phyloP scores from a whole-genome alignment of 1,140 invertebrate genomes.

The Apocrypta bakeri region DNA sequence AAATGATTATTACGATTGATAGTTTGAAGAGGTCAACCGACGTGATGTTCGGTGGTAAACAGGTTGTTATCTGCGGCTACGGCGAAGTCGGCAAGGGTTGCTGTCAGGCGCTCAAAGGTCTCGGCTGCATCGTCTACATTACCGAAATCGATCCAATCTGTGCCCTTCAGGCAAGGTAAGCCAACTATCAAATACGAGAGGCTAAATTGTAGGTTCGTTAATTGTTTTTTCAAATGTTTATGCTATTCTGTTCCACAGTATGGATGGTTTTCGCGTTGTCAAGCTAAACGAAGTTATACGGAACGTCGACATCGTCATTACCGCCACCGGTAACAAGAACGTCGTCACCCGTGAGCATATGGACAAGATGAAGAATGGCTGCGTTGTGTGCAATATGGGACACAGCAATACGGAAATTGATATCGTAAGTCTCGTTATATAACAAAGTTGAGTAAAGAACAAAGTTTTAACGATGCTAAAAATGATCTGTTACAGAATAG shows the following conservation, averaged over 20 bases:
- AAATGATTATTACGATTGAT: slow-evolving; percentile 16
- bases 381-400: slow-evolving; percentile 98
- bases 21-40: slow-evolving; percentile 97
- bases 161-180: slow-evolving; percentile 94
- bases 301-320: slow-evolving; percentile 95
- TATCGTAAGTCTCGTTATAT: slow-evolving; percentile 84
- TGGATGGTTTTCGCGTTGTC: slow-evolving; percentile 97
- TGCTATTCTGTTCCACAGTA: too few species aligned
- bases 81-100: slow-evolving; percentile 99
- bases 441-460: too few species aligned
- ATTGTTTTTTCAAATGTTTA: not conserved
- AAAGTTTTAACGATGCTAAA: too few species aligned
- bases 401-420: slow-evolving; percentile 99
- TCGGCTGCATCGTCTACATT: slow-evolving; percentile 95
- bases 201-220: not conserved
- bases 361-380: slow-evolving; percentile 98
- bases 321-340: slow-evolving; percentile 97
- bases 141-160: slow-evolving; percentile 99
- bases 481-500: slow-evolving; percentile 80
- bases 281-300: slow-evolving; percentile 96
- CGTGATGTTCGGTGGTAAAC: slow-evolving; percentile 98
- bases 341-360: slow-evolving; percentile 96
- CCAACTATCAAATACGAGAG: not conserved
- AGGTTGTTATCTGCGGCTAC: slow-evolving; percentile 97
- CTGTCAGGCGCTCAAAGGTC: slow-evolving; percentile 94